Evolutionary conservation across 2,888 invertebrate species (phyloP), one percentile per base, ranked within the genome.

Genomic region (Panopea generosa): DNA sequence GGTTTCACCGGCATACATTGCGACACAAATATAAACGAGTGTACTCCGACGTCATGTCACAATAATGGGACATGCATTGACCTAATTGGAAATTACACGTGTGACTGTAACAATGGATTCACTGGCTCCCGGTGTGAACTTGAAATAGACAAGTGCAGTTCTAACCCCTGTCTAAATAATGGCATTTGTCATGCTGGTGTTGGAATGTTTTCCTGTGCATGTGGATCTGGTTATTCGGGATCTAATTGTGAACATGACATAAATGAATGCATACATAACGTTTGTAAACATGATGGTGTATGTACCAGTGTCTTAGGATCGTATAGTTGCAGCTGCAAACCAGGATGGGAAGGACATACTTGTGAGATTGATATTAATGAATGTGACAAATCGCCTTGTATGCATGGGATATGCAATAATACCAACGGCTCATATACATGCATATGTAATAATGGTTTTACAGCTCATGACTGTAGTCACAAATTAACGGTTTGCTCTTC

Each of bases 21-120:
- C 45, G 24, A 57, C 2, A n/a, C 33, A 26, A 69, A 75, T 43
- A 43, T 60, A 6, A 59, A 75, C 29, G 75, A 75, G 56, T 75
- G 75, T 33, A 29, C 55, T 2, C 22, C 27, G 20, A 40, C 7
- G 9, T 11, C 7, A 7, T 16, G 9, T 40, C 16, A 16, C 40
- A 16, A 11, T 11, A 7, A 40, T 16, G 56, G 65, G 14, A 43
- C 38, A 20, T 75, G 75, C 56, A 22, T 29, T 16, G 65, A 75
- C 29, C 33, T 16, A 0, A 16, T 55, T n/a, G 75, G 75, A 7
- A 62, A 55, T 1, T 75, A 40, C 27, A 33, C 18, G 2, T 75
- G 75, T 26, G 16, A 18, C 2, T 75, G 75, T 24, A n/a, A 40
- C n/a, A 18, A 20, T 1, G 75, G 75, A 11, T 60, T 49, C 16